Evolutionary conservation across 2,113 vertebrate species (phyloP), one percentile per base, ranked within the genome.

Genomic region (Zosterops pallidus): DNA sequence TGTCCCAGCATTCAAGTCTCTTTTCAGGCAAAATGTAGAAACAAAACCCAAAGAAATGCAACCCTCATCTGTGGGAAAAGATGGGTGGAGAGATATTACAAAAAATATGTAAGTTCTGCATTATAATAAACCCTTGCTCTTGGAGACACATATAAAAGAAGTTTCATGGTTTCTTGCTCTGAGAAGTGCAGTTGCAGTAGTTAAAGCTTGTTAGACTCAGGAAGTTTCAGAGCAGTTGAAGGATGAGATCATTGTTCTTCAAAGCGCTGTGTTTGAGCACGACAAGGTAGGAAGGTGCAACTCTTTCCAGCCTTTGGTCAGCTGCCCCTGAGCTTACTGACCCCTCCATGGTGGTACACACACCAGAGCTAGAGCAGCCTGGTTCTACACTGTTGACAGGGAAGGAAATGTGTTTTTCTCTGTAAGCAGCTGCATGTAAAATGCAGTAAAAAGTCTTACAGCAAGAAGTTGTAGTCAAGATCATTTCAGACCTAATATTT

Each of bases 321-420:
- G 74, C 22, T 91, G 33, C 47, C 52, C 28, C 7, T 13, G 22
- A 87, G 16, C 17, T 39, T 68, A 28, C 9, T n/a, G 59, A 25
- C 11, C 17, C 10, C 21, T 65, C 8, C 0, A 3, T 35, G 46
- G 21, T 62, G n/a, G n/a, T 18, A 50, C 3, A 11, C 0, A 0
- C 37, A 52, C 31, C 0, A 0, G 64, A 50, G 41, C 16, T 26
- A 63, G 41, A 41, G 50, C 28, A 88, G 13, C 44, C 42, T 53
- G 11, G 20, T 16, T 59, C 12, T 39, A 57, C 31, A 21, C 47
- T 62, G 25, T 37, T 53, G 49, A 28, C 12, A 22, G 4, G 28
- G 53, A 94, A 75, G 57, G 29, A 53, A 47, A 89, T 26, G 60
- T 0, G 3, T 3, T 90, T 80, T 76, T 53, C 15, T 63, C 71